These are phyloP conservation scores for Oryctolagus cuniculus DNA, from an alignment of 2,113 vertebrate genomes.

Conservation along the genomic window mOryCun1.1 NC_091432.1:218211001-218211500, in stretches of 20 bases:
- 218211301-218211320: neutral
- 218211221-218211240: neutral
- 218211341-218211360: neutral
- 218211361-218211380: neutral
- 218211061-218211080: too few relatives aligned
- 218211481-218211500: neutral
- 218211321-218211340: too few relatives aligned
- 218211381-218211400: neutral
- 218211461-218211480: neutral
- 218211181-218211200: neutral
- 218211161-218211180: too few relatives aligned
- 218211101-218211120: too few relatives aligned
- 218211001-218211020: too few relatives aligned
- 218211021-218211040: too few relatives aligned
- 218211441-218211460: neutral
- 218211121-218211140: too few relatives aligned
- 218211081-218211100: too few relatives aligned
- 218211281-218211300: neutral
- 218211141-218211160: too few relatives aligned
- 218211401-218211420: neutral
- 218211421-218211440: neutral
- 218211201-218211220: neutral
- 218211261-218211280: neutral
- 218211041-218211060: too few relatives aligned
- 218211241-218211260: conserved; percentile 34